phyloP scores from a whole-genome alignment of 2,113 vertebrate species.

The Austrofundulus limnaeus region DNA sequence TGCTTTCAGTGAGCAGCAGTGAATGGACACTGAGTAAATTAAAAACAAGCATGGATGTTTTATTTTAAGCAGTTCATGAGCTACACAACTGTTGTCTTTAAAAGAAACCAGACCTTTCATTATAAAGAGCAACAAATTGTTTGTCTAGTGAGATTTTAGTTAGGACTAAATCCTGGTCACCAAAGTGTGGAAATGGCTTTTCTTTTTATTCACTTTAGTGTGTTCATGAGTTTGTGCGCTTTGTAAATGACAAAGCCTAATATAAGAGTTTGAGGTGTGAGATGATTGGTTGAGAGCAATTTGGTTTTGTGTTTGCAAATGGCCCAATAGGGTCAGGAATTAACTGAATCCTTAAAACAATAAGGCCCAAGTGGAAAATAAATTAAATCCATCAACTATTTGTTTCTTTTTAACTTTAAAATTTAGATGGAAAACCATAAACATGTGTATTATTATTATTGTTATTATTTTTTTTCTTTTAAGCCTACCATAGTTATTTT shows the following conservation, averaged over 20 bases:
- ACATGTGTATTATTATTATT: neutral
- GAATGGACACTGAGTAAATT: conserved; percentile 27
- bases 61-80: conserved; percentile 21
- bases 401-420: too few relatives aligned
- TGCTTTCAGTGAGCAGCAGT: conserved; percentile 39
- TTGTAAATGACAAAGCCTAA: neutral
- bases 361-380: too few relatives aligned
- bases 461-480: neutral
- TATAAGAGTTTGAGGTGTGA: too few relatives aligned
- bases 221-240: conserved; percentile 18
- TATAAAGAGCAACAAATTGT: conserved; percentile 26
- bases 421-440: too few relatives aligned
- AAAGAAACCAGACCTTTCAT: neutral
- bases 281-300: conserved; percentile 1
- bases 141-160: conserved; percentile 8
- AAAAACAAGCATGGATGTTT: conserved; percentile 18
- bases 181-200: conserved; percentile 33
- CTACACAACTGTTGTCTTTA: conserved; percentile 8
- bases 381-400: too few relatives aligned
- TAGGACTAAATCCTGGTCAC: neutral
- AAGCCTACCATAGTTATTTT: neutral
- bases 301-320: too few relatives aligned
- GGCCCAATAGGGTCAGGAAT: too few relatives aligned
- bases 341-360: too few relatives aligned
- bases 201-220: neutral